Base-by-base conservation (phyloP, 2,888 invertebrate genomes). In the Linnaemya vulpina region DNA sequence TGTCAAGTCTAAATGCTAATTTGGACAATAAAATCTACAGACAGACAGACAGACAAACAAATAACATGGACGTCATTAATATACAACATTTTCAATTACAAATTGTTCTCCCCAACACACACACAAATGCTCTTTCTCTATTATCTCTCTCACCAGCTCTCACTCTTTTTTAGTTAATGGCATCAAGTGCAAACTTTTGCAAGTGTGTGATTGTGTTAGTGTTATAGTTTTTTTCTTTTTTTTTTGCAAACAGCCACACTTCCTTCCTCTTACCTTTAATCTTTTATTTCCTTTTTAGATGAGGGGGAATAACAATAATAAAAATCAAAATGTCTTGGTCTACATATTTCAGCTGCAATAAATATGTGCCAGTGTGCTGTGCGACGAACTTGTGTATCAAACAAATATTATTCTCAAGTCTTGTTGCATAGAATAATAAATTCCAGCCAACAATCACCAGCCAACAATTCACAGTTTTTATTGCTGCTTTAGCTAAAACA, bases 1-100 rank as follows among this genome's bases (percentile, higher is more conserved):
- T 88, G 88, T 88, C 88, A 88, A 88, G 87, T 86, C 87, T 87
- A 87, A 58, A 88, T 85, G 83, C 86, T 80, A 63, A 76, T 65
- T 82, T 65, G 63, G 25, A 63, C 46, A 63, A 70, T n/a, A n/a
- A 53, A 68, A 67, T 65, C 5, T 25, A 4, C 51, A 46, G 55
- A 55, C 25, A 25, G 55, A 4, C 51, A 46, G 55, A 55, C 25
- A 25, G 55, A 62, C 38, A 46, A 1, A 35, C 15, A 3, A 40
- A n/a, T 17, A 40, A 53, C 15, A 43, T 13, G 40, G n/a, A n/a
- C n/a, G 30, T 38, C 38, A 62, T 73, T 49, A 60, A 35, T 60
- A 35, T 35, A 0, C 2, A n/a, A 15, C 1, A 13, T n/a, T 22
- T 40, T 49, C n/a, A 30, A 22, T 70, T 70, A 30, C 22, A 43